phyloP scores from a whole-genome alignment of 1,140 invertebrate genomes.

The Ditylenchus dipsaci region DNA sequence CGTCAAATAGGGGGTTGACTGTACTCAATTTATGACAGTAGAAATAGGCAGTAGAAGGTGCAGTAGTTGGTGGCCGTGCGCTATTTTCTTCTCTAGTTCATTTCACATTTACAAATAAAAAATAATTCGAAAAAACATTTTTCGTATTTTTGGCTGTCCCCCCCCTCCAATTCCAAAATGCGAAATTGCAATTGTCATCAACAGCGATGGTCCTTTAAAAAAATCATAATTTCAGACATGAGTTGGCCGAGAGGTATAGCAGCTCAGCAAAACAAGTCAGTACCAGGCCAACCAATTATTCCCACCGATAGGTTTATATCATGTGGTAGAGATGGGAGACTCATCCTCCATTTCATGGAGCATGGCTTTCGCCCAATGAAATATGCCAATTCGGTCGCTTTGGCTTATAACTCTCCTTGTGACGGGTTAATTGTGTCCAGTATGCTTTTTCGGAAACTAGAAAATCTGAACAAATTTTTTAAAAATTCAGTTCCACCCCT shows the following conservation, averaged over 20 bases:
- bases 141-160: no score
- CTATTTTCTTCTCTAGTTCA: no score
- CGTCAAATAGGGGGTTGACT: no score
- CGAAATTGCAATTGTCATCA: no score
- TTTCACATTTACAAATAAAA: no score
- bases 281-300: no score
- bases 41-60: no score
- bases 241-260: slow-evolving; percentile 21
- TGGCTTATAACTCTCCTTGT: slow-evolving; percentile 13
- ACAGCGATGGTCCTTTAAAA: no score
- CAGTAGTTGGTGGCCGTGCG: no score
- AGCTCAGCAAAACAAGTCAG: not conserved
- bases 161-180: no score
- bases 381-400: slow-evolving; percentile 28
- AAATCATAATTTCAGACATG: slow-evolving; percentile 17
- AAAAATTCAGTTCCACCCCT: slow-evolving; percentile 15
- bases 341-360: slow-evolving; percentile 27
- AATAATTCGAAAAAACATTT: no score
- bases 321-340: slow-evolving; percentile 37
- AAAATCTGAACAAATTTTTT: not conserved
- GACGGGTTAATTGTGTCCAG: slow-evolving; percentile 25
- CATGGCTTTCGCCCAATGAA: slow-evolving; percentile 15
- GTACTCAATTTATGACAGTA: no score
- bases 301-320: slow-evolving; percentile 33
- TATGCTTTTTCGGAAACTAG: not conserved